Conservation (phyloP, 2,113 vertebrate genomes). For the Calidris pygmaea region DNA sequence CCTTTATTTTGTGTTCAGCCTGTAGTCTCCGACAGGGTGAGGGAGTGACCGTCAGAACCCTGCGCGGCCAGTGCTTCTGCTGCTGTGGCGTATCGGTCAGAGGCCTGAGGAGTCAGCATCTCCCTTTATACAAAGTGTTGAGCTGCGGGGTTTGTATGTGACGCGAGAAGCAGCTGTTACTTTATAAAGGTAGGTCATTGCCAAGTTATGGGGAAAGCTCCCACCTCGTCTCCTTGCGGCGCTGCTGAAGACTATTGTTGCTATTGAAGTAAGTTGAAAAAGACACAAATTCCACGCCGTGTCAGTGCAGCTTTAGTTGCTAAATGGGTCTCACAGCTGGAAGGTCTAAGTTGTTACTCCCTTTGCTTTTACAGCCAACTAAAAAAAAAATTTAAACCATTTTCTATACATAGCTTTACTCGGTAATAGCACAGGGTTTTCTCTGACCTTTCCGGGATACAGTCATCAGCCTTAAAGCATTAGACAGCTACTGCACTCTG, state of each 20-base stretch:
- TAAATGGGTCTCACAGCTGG: background rate
- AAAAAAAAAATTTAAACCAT: background rate
- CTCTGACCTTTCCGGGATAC: background rate
- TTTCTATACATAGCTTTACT: background rate
- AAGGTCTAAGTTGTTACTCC: background rate
- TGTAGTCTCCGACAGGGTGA: background rate
- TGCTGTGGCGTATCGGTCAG: background rate
- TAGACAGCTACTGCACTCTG: background rate
- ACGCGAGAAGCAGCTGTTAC: background rate
- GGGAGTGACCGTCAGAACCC: background rate
- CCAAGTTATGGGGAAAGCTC: background rate
- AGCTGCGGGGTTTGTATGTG: background rate
- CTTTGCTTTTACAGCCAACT: background rate
- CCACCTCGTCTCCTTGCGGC: background rate
- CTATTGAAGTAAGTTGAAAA: background rate
- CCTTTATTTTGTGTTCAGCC: background rate
- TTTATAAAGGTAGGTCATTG: background rate
- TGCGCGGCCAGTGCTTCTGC: background rate
- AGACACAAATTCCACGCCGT: accelerated
- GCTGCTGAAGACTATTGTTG: background rate
- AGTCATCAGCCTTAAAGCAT: background rate
- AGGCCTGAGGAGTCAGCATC: accelerated
- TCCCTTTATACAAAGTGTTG: background rate
- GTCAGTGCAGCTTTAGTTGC: background rate
- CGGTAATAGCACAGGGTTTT: background rate